Percentiles rank a stretch among this genome's conserved stretches.
Evolutionary conservation across 2,113 vertebrate genomes (phyloP).

Genomic region (Xyrauchen texanus): DNA sequence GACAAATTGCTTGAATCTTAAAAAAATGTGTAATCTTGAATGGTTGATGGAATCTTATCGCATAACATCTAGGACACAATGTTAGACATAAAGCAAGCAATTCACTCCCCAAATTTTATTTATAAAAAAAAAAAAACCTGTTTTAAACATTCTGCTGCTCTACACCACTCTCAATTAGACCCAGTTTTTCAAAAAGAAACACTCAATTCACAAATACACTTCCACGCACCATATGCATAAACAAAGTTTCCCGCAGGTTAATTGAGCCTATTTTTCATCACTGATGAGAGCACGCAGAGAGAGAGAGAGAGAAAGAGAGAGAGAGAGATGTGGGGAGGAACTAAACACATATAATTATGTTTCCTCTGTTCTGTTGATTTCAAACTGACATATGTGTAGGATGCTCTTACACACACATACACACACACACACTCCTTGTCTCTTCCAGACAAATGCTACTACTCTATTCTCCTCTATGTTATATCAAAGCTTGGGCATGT

Average conservation of each 20-base stretch:
- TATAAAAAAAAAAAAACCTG: too few species aligned
- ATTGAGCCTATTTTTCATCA: slow-evolving; percentile 63
- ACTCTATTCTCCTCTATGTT: slow-evolving; percentile 32
- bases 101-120: too few species aligned
- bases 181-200: slow-evolving; percentile 24
- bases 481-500: slow-evolving; percentile 38
- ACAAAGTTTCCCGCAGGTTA: slow-evolving; percentile 41
- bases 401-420: neutral
- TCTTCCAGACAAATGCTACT: slow-evolving; percentile 26
- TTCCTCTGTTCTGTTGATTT: slow-evolving; percentile 42
- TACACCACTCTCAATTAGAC: slow-evolving; percentile 30
- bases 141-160: neutral
- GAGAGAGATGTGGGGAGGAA: slow-evolving; percentile 1
- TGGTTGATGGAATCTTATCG: too few species aligned
- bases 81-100: too few species aligned
- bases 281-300: slow-evolving; percentile 55
- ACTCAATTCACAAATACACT: slow-evolving; percentile 40
- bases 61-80: too few species aligned
- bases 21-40: too few species aligned
- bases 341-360: slow-evolving; percentile 48
- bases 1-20: too few species aligned
- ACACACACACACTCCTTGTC: slow-evolving; percentile 16
- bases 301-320: neutral
- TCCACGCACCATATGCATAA: slow-evolving; percentile 20
- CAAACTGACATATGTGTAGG: slow-evolving; percentile 45